Evolutionary conservation across 2,888 invertebrate species (phyloP).

Genomic region (Melanophora roralis): DNA sequence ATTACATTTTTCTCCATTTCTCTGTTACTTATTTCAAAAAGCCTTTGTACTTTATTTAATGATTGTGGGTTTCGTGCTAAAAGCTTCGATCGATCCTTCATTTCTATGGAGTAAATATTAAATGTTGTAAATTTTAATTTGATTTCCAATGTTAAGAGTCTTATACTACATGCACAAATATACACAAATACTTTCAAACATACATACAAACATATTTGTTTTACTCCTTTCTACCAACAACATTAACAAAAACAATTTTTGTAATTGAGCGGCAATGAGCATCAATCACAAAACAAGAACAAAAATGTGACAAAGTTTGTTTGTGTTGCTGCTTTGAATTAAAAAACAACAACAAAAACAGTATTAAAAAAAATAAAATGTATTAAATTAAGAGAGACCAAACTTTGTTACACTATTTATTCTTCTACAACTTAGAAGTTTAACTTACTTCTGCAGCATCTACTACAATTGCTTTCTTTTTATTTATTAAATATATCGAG

Average conservation of each 20-base stretch:
- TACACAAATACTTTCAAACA: too few relatives aligned
- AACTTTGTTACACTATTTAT: constrained; percentile 39
- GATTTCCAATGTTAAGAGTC: constrained; percentile 27
- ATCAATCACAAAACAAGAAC: constrained; percentile 3
- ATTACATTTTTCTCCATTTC: background rate
- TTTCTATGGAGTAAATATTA: constrained; percentile 11
- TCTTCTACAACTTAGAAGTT: background rate
- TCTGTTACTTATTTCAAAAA: background rate
- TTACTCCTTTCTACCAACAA: background rate
- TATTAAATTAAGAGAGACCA: constrained; percentile 20
- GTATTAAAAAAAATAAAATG: too few relatives aligned
- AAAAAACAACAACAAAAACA: constrained; percentile 28
- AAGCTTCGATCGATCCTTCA: background rate
- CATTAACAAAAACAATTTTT: background rate
- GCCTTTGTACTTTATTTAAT: background rate
- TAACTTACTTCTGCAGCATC: background rate
- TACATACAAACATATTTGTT: background rate
- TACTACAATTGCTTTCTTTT: background rate
- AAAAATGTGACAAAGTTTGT: constrained; percentile 18
- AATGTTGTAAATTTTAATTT: constrained; percentile 48
- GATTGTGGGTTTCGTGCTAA: background rate
- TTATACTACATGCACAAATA: background rate
- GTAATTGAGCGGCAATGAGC: background rate
- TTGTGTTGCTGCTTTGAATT: constrained; percentile 31
- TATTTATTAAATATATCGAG: constrained; percentile 7